Evolutionary conservation across 1,140 invertebrate genomes (phyloP).

Genomic region (Listronotus bonariensis): DNA sequence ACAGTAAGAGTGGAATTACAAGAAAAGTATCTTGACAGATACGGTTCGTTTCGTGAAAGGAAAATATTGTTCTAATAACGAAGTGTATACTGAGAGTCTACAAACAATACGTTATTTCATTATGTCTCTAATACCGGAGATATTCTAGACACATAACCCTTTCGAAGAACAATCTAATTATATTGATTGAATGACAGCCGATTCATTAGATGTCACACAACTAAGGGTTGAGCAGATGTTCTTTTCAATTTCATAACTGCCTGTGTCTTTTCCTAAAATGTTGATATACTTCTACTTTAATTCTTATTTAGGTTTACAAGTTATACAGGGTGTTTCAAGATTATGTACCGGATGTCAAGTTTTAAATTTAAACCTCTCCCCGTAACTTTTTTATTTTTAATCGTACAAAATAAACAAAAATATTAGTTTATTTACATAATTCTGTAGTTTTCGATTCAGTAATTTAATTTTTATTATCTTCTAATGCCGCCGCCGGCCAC

Average conservation of each 20-base stretch:
- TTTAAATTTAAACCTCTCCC: no score
- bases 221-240: constrained; percentile 46
- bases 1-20: constrained; percentile 2
- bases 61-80: constrained; percentile 36
- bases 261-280: not conserved
- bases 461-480: no score
- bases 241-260: constrained; percentile 5
- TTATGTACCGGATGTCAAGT: no score
- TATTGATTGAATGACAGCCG: constrained; percentile 57
- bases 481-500: no score
- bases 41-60: constrained; percentile 13
- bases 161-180: constrained; percentile 55
- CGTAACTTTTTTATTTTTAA: no score
- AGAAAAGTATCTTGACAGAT: constrained; percentile 29
- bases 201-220: constrained; percentile 57
- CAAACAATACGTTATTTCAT: constrained; percentile 53
- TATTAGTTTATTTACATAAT: no score
- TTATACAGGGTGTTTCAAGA: no score
- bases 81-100: constrained; percentile 38
- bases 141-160: constrained; percentile 55
- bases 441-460: no score
- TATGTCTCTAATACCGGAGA: constrained; percentile 50
- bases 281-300: no score
- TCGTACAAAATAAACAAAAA: no score
- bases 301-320: no score